Evolutionary conservation across 1,140 invertebrate species (phyloP), one percentile per base, ranked within the genome.

Genomic region (Archivesica marissinica): DNA sequence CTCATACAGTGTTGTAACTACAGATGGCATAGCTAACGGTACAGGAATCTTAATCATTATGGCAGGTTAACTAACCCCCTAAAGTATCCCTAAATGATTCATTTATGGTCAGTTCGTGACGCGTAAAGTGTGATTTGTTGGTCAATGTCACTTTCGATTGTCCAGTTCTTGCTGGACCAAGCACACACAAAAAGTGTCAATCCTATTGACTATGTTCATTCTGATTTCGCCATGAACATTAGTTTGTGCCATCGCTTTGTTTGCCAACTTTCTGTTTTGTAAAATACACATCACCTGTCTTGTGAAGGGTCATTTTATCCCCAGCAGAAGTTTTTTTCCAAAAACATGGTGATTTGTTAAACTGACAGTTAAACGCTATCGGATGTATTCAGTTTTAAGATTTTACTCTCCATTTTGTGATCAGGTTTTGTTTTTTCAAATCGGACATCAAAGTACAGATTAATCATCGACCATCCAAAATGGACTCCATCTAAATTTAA

Each of bases 341-440:
- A 39, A 64, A 64, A 35, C 30, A 17, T 2, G 38, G 59, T 70
- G 78, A 81, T 81, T 70, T 81, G 78, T 81, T 81, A 81, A 66
- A 68, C 30, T 81, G 78, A 39, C 78, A 81, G 61, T 68, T 70
- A 17, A 81, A 81, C 61, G 44, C 64, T 81, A 81, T 81, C 78
- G 23, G 28, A 54, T 81, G 47, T 68, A 61, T 35, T 23, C 17
- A 15, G 70, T 44, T 47, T 70, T 68, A 61, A 76, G 59, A 38
- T 76, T 76, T 52, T 41, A 76, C 74, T 76, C 74, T 54, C 59
- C 47, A 72, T 76, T 76, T 56, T 54, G 74, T 54, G 74, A 76
- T 76, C 74, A 56, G 6, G 25, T 56, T 76, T 76, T 76, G 74
- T 64, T 76, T 76, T 76, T 76, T 76, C 59, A 35, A 64, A 64